Evolutionary conservation across 2,888 invertebrate genomes (phyloP).

Genomic region (Lasioglossum leucozonium): DNA sequence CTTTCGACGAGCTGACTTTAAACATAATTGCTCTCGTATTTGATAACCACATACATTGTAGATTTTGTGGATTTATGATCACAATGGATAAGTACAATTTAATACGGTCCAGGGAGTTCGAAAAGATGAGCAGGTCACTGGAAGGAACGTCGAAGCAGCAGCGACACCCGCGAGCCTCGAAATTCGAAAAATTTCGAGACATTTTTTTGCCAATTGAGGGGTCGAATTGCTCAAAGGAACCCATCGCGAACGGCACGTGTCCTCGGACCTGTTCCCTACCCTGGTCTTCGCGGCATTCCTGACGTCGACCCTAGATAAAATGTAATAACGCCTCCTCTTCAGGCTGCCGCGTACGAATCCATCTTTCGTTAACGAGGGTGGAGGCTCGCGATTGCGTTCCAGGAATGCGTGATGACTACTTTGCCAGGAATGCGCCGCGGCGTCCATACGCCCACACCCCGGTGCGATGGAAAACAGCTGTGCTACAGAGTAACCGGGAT

Average conservation of each 20-base stretch:
- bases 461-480: conserved; percentile 47
- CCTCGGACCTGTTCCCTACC: conserved; percentile 35
- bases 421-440: conserved; percentile 79
- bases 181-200: conserved; percentile 9
- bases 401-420: conserved; percentile 83
- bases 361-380: conserved; percentile 79
- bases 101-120: neutral
- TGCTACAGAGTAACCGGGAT: conserved; percentile 15
- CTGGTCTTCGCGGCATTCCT: conserved; percentile 41
- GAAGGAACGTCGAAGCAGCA: neutral
- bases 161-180: neutral
- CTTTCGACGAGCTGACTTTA: neutral
- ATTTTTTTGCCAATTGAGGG: neutral
- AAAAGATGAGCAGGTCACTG: neutral
- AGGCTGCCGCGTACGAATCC: conserved; percentile 72
- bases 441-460: conserved; percentile 51
- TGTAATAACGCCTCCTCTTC: conserved; percentile 76
- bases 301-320: conserved; percentile 60
- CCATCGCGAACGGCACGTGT: conserved; percentile 38
- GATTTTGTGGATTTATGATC: neutral
- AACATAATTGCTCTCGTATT: neutral
- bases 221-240: conserved; percentile 27
- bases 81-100: neutral
- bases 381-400: conserved; percentile 80
- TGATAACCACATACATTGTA: neutral